Conservation (phyloP, 1,140 invertebrate species). For the Dreissena polymorpha region DNA sequence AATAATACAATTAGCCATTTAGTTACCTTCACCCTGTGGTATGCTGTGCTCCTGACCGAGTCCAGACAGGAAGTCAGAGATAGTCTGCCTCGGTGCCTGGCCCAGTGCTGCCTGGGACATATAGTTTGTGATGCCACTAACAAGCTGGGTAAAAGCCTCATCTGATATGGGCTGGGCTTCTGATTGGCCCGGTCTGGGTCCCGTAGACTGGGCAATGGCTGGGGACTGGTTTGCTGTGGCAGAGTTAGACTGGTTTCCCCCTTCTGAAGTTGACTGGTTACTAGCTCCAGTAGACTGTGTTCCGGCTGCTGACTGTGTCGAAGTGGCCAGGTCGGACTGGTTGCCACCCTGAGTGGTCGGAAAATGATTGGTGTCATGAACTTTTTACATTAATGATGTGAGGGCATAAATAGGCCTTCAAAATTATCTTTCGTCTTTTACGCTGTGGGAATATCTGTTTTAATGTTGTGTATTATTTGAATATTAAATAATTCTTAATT, state of each 20-base stretch:
- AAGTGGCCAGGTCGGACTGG: too few species aligned
- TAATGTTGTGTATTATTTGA: too few species aligned
- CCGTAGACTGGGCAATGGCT: not conserved
- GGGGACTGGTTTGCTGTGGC: not conserved
- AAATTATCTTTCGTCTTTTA: too few species aligned
- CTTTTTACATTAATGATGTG: too few species aligned
- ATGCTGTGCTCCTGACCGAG: slow-evolving; percentile 68
- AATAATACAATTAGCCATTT: not conserved
- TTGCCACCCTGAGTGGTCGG: too few species aligned
- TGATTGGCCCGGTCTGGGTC: not conserved
- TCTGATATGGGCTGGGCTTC: slow-evolving; percentile 65
- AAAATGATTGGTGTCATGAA: too few species aligned
- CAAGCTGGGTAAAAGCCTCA: slow-evolving; percentile 69
- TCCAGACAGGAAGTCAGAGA: slow-evolving; percentile 80
- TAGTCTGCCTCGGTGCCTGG: slow-evolving; percentile 70
- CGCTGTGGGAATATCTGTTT: too few species aligned
- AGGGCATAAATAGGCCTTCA: too few species aligned
- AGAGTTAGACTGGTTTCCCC: slow-evolving; percentile 22
- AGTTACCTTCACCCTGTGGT: slow-evolving; percentile 77
- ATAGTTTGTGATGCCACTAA: slow-evolving; percentile 67
- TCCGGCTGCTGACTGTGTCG: not conserved
- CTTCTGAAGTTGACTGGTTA: slow-evolving; percentile 2
- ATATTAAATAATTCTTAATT: too few species aligned
- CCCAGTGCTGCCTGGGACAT: slow-evolving; percentile 69
- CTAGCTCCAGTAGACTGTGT: not conserved